Evolutionary conservation across 1,140 invertebrate species (phyloP).

Genomic region (Cardiocondyla obscurior): DNA sequence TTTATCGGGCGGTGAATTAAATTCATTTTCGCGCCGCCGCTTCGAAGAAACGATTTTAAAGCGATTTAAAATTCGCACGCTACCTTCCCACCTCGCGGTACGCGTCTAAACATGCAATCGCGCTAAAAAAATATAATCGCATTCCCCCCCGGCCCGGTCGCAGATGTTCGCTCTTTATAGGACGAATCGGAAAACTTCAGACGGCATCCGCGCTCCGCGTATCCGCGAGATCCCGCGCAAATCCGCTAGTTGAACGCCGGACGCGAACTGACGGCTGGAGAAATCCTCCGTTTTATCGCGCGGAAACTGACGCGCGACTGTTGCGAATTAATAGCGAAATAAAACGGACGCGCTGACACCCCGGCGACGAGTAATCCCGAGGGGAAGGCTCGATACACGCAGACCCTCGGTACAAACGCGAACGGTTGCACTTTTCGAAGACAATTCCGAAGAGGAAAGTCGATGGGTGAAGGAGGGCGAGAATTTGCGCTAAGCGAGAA

Average conservation of each 20-base stretch:
- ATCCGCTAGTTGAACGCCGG: slow-evolving; percentile 21
- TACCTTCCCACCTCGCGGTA: too few species aligned
- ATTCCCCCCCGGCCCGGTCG: too few species aligned
- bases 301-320: slow-evolving; percentile 15
- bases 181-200: slow-evolving; percentile 40
- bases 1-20: not conserved
- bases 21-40: not conserved
- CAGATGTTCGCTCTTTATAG: not conserved
- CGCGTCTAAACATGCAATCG: too few species aligned
- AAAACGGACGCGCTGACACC: slow-evolving; percentile 9
- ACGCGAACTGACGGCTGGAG: not conserved
- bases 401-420: slow-evolving; percentile 27
- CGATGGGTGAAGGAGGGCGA: slow-evolving; percentile 25
- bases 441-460: slow-evolving; percentile 14
- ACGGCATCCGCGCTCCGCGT: slow-evolving; percentile 32
- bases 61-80: not conserved
- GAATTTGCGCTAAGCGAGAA: slow-evolving; percentile 34
- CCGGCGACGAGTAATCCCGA: slow-evolving; percentile 46
- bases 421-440: slow-evolving; percentile 41
- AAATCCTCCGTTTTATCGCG: slow-evolving; percentile 13
- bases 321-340: slow-evolving; percentile 39
- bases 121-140: too few species aligned
- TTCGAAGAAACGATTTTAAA: not conserved
- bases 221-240: slow-evolving; percentile 33
- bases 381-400: slow-evolving; percentile 16